phyloP scores from a whole-genome alignment of 2,113 vertebrate species.

The Lampris incognitus region DNA sequence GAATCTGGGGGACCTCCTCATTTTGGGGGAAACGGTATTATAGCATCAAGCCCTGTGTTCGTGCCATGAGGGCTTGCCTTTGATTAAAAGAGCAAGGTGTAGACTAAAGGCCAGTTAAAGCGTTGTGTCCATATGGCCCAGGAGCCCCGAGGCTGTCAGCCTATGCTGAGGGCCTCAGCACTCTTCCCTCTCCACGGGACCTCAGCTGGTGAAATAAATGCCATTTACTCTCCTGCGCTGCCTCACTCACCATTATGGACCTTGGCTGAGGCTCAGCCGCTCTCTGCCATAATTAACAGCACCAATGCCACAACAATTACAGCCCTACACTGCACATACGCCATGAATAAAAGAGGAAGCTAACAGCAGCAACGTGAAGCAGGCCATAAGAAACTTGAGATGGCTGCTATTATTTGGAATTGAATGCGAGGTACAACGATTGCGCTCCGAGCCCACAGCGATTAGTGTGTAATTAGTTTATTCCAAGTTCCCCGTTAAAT shows the following conservation, averaged over 20 bases:
- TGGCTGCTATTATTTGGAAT: conserved; percentile 87
- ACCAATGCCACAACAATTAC: conserved; percentile 97
- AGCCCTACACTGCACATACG: conserved; percentile 88
- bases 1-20: conserved; percentile 50
- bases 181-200: conserved; percentile 91
- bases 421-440: conserved; percentile 95
- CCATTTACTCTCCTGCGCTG: conserved; percentile 94
- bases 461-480: conserved; percentile 99
- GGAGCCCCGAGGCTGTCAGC: conserved; percentile 89
- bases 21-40: conserved; percentile 65
- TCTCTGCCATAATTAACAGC: conserved; percentile 99
- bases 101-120: conserved; percentile 84
- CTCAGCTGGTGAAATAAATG: conserved; percentile 98
- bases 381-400: conserved; percentile 87
- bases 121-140: conserved; percentile 94
- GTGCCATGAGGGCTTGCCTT: conserved; percentile 81
- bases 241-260: conserved; percentile 96
- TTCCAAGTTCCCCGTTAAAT: conserved; percentile 98
- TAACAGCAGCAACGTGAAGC: conserved; percentile 94
- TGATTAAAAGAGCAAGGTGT: conserved; percentile 86
- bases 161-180: conserved; percentile 87
- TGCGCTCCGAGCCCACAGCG: conserved; percentile 92
- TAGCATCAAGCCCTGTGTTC: conserved; percentile 52
- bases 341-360: conserved; percentile 93
- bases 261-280: conserved; percentile 98